These are phyloP conservation scores for Pipistrellus pipistrellus DNA, from an alignment of 2,797 vertebrate species.

Conservation along the genomic window DNA sequence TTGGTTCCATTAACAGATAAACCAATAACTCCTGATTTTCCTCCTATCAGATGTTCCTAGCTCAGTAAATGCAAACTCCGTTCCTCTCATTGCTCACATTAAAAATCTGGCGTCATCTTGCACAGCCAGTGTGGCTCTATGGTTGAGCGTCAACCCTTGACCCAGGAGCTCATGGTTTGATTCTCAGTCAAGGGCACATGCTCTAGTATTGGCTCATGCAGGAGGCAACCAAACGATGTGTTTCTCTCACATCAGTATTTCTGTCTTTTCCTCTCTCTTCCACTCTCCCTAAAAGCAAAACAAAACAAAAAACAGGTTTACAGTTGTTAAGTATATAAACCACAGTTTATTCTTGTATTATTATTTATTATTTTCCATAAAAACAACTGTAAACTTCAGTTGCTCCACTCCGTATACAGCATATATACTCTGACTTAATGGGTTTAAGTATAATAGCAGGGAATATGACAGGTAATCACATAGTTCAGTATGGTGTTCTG, in stretches of 20 bases:
- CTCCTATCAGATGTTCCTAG: neutral
- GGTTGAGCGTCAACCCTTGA: no score
- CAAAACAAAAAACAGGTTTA: neutral
- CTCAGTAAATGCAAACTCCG: constrained; percentile 3
- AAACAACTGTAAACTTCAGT: neutral
- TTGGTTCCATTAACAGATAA: neutral
- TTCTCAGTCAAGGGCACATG: no score
- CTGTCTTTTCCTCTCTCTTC: no score
- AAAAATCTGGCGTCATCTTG: neutral
- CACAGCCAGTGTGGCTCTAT: no score
- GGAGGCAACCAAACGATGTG: no score
- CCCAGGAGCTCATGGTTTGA: no score
- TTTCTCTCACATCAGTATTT: no score
- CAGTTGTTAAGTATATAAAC: neutral
- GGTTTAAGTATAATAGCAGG: neutral
- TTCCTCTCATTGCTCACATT: neutral
- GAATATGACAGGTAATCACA: neutral
- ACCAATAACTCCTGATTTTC: neutral
- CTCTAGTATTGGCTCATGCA: no score
- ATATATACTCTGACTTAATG: neutral
- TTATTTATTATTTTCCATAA: neutral
- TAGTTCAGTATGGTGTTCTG: neutral
- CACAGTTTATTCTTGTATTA: neutral
- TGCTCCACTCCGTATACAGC: neutral
- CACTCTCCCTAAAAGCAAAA: no score